Conservation (phyloP, 2,113 vertebrate genomes). For the Melanotaenia duboulayi region DNA sequence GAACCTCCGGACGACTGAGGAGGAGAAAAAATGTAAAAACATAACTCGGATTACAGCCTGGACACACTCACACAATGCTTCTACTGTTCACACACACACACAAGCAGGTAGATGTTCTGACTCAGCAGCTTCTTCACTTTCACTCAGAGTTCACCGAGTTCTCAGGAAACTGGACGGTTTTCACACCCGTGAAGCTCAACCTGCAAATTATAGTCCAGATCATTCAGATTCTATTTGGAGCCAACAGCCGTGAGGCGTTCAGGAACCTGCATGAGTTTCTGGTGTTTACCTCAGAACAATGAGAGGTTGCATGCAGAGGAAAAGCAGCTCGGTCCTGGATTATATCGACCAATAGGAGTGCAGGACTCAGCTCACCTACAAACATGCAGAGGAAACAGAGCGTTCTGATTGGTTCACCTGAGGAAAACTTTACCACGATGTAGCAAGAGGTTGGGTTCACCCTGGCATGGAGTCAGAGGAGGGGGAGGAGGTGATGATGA, state of each 20-base stretch:
- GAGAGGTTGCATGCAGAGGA: neutral
- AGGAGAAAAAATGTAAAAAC: slow-evolving; percentile 34
- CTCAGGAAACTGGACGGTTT: too few relatives aligned
- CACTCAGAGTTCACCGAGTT: neutral
- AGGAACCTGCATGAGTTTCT: too few relatives aligned
- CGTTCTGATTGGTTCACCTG: neutral
- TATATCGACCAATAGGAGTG: neutral
- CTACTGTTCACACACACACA: slow-evolving; percentile 22
- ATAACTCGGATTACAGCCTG: slow-evolving; percentile 20
- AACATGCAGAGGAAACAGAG: neutral
- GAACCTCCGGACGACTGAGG: too few relatives aligned
- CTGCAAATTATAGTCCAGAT: too few relatives aligned
- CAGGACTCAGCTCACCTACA: too few relatives aligned
- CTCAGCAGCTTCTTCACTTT: slow-evolving; percentile 5
- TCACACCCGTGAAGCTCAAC: too few relatives aligned
- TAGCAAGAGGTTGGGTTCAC: too few relatives aligned
- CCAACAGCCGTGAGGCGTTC: too few relatives aligned
- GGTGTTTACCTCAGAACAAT: too few relatives aligned
- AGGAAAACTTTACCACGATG: neutral
- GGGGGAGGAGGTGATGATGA: neutral
- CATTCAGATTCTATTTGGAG: too few relatives aligned
- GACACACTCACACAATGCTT: slow-evolving; percentile 20
- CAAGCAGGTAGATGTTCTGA: neutral
- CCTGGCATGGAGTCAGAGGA: too few relatives aligned
- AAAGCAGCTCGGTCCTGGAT: neutral